These are phyloP conservation scores for Capitulum mitella DNA, from an alignment of 2,888 invertebrate genomes.

Conservation along the genomic window DNA sequence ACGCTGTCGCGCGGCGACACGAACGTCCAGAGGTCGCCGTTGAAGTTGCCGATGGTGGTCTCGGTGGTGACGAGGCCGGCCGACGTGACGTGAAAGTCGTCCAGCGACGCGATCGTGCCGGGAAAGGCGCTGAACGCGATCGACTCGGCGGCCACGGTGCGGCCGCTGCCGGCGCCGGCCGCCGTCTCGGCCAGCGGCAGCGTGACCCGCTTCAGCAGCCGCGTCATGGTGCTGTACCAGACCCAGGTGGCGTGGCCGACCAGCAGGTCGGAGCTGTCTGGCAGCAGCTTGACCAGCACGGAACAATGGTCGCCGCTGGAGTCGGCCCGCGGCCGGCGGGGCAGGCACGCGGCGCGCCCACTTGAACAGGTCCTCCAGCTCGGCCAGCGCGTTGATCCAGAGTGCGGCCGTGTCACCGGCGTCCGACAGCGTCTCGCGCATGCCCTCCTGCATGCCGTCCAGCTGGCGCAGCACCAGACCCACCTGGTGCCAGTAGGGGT, in stretches of 20 bases:
- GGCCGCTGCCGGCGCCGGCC: conserved; percentile 53
- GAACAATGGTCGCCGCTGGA: conserved; percentile 56
- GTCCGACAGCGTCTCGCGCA: conserved; percentile 47
- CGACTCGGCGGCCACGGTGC: too few relatives aligned
- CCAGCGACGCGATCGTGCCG: conserved; percentile 52
- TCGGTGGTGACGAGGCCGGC: conserved; percentile 63
- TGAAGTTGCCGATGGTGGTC: conserved; percentile 68
- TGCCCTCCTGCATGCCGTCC: conserved; percentile 68
- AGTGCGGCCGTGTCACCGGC: conserved; percentile 56
- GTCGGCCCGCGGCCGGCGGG: conserved; percentile 40
- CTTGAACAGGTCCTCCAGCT: conserved; percentile 58
- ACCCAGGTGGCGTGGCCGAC: conserved; percentile 75
- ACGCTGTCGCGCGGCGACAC: conserved; percentile 52
- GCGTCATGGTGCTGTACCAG: conserved; percentile 66
- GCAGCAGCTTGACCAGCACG: conserved; percentile 58
- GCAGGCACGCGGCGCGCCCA: too few relatives aligned
- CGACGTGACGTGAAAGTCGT: conserved; percentile 67
- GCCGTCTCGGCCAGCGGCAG: conserved; percentile 24
- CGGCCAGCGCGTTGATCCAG: conserved; percentile 66
- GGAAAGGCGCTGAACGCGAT: conserved; percentile 80
- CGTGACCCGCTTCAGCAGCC: conserved; percentile 61
- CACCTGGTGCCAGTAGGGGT: too few relatives aligned
- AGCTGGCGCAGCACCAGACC: conserved; percentile 67
- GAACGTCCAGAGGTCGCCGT: conserved; percentile 59
- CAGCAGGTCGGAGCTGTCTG: conserved; percentile 54